Conservation (phyloP, 2,888 invertebrate species). For the Orthosia gothica region DNA sequence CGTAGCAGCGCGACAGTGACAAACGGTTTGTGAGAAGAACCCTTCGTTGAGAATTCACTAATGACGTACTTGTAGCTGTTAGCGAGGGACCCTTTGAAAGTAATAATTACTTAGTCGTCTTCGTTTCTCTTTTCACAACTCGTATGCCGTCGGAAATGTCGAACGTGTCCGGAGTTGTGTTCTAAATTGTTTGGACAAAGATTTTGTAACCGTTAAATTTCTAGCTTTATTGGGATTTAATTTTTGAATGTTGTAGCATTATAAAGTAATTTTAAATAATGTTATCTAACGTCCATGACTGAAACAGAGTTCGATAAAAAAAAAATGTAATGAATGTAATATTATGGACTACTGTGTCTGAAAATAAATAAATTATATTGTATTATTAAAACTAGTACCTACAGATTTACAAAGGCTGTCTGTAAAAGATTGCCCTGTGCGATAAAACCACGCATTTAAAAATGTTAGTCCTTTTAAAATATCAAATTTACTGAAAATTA, state of each 20-base stretch:
- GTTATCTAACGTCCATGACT: no score
- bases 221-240: background rate
- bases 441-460: no score
- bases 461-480: no score
- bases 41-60: slow-evolving; percentile 55
- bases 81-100: slow-evolving; percentile 41
- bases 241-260: background rate
- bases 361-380: no score
- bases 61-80: slow-evolving; percentile 59
- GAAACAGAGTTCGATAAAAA: no score
- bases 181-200: slow-evolving; percentile 10
- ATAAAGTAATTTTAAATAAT: background rate
- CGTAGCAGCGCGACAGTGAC: slow-evolving; percentile 57
- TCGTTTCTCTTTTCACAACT: slow-evolving; percentile 54
- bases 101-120: slow-evolving; percentile 60
- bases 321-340: no score
- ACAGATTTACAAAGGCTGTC: no score
- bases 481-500: no score
- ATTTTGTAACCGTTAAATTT: background rate
- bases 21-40: slow-evolving; percentile 48
- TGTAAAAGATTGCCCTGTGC: no score
- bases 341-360: no score
- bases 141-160: slow-evolving; percentile 40
- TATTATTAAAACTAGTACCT: no score
- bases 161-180: slow-evolving; percentile 47